These are phyloP conservation scores for Portevinia maculata DNA, from an alignment of 2,888 invertebrate species.

Conservation along the genomic window DNA sequence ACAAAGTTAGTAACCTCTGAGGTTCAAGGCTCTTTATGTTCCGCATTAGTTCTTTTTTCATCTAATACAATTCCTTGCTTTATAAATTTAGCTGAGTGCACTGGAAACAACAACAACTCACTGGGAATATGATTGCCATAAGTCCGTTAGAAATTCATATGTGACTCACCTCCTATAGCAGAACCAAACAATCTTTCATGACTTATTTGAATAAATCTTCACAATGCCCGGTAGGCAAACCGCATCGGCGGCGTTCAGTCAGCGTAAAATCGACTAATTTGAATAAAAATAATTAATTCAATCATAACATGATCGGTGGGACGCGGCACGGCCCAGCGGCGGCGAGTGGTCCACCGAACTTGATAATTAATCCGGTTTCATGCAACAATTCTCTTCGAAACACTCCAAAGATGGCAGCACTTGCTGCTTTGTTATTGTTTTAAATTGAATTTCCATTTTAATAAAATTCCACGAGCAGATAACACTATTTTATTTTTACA, in stretches of 20 bases:
- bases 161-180: conserved; percentile 1
- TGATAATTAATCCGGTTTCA: conserved; percentile 13
- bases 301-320: not conserved
- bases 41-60: no score
- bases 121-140: no score
- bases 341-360: not conserved
- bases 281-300: conserved; percentile 9
- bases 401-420: not conserved
- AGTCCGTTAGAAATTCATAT: not conserved
- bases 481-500: conserved; percentile 21
- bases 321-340: no score
- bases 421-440: not conserved
- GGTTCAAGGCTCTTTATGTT: no score
- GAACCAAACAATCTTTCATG: conserved; percentile 22
- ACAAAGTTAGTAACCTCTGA: no score
- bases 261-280: conserved; percentile 16
- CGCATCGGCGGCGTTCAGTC: not conserved
- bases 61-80: no score
- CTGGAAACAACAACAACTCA: no score
- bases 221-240: not conserved
- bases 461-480: conserved; percentile 17
- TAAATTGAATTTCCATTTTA: not conserved
- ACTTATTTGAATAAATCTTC: conserved; percentile 25
- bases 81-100: no score
- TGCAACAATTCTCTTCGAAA: no score